These are phyloP conservation scores for Aphrophora alni DNA, from an alignment of 2,888 invertebrate genomes.

Conservation along the genomic window DNA sequence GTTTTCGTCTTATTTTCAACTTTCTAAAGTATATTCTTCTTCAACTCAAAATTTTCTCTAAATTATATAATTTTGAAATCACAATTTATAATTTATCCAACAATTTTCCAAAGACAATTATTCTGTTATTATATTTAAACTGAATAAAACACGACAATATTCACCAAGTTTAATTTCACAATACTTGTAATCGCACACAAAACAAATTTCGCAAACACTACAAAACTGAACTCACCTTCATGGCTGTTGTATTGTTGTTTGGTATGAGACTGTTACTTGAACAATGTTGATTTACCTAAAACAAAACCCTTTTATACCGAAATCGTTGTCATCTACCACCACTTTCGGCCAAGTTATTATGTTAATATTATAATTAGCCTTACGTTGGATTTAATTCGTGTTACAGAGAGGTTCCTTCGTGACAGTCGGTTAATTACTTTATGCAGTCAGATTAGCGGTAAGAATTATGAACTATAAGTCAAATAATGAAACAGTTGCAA, in stretches of 20 bases:
- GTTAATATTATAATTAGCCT: not conserved
- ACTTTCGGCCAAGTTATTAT: not conserved
- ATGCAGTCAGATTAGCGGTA: not conserved
- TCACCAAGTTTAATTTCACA: too few relatives aligned
- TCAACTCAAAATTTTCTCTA: too few relatives aligned
- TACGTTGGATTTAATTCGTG: not conserved
- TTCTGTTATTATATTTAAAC: too few relatives aligned
- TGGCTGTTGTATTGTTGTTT: not conserved
- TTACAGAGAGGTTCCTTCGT: not conserved
- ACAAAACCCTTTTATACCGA: not conserved
- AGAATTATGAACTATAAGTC: not conserved
- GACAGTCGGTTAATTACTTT: not conserved
- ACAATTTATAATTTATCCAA: too few relatives aligned
- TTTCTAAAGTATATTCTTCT: too few relatives aligned
- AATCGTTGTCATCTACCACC: not conserved
- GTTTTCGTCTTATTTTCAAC: too few relatives aligned
- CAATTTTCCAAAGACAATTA: too few relatives aligned
- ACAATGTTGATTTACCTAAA: not conserved
- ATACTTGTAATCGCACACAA: too few relatives aligned
- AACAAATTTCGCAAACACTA: too few relatives aligned
- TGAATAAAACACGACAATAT: too few relatives aligned
- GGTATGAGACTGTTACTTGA: not conserved
- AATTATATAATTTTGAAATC: too few relatives aligned
- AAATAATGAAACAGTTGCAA: not conserved
- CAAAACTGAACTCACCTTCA: not conserved